Evolutionary conservation across 2,888 invertebrate genomes (phyloP), one percentile per base, ranked within the genome.

Genomic region (Pammene aurita): DNA sequence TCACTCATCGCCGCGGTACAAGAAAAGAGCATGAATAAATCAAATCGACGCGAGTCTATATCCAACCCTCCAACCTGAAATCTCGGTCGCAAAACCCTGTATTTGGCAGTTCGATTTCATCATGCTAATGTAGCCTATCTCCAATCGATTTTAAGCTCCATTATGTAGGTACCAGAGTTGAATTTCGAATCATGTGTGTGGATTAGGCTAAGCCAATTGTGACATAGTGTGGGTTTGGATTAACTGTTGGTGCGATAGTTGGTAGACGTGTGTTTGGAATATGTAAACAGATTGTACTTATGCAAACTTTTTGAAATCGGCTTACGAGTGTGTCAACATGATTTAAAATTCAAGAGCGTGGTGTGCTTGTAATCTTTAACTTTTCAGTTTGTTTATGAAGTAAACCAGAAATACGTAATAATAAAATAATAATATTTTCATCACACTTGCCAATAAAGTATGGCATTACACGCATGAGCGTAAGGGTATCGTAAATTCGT

Each of bases 61-160:
- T 1, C 26, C 38, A 38, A 9, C 38, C 0, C 38, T 2, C 9
- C 56, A 48, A 55, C 58, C 52, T 58, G 57, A 58, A 64, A 66
- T 58, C 52, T 54, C 57, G 35, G n/a, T 60, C 44, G 44, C 44
- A 60, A 66, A 60, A 60, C 60, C 42, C 60, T 46, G 60, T 60
- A 54, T 7, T 18, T 60, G 66, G 66, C 60, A 66, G 66, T 66
- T 66, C 66, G 44, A 66, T 66, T 66, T 66, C 50, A 16, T 13
- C 60, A 66, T 66, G 60, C 66, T 66, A 66, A 66, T 66, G 38
- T 46, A 34, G 7, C 13, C 26, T 14, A 9, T 38, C 38, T 6
- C 38, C 38, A 38, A 38, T 38, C 52, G 5, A 54, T 46, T 44
- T 16, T n/a, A 10, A 35, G 46, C 54, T 16, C 38, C n/a, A 35